Percentiles rank a stretch among this genome's conserved stretches.
Conservation (phyloP, 2,797 vertebrate genomes). For the Microctenopoma lineatum region DNA sequence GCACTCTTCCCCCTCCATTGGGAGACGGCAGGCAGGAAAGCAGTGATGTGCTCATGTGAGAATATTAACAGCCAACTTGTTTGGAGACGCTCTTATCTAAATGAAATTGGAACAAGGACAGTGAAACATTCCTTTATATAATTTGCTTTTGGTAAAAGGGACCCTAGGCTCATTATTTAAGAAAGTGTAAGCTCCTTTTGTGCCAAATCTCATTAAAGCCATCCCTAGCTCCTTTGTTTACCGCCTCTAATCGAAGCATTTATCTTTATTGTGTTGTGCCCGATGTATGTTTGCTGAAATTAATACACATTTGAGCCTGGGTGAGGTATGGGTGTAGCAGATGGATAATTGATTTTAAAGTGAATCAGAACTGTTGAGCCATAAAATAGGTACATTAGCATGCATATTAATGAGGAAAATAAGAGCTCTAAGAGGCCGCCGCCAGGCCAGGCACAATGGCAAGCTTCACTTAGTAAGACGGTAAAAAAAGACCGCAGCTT, state of each 20-base stretch:
- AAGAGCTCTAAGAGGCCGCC: constrained; percentile 73
- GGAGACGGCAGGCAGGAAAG: constrained; percentile 73
- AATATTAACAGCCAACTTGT: constrained; percentile 84
- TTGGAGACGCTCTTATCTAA: constrained; percentile 84
- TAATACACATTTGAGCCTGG: constrained; percentile 83
- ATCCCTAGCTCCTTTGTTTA: constrained; percentile 84
- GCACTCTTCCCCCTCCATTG: constrained; percentile 71
- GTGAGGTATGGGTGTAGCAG: constrained; percentile 87
- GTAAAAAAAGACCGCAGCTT: constrained; percentile 32
- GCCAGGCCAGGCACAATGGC: constrained; percentile 71
- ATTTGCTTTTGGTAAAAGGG: constrained; percentile 83
- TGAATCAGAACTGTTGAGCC: constrained; percentile 85
- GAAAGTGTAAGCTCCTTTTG: constrained; percentile 85
- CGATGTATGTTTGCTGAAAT: constrained; percentile 86
- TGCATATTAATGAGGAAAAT: constrained; percentile 85
- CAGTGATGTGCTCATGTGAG: constrained; percentile 83
- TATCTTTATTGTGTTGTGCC: constrained; percentile 85
- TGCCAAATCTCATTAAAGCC: constrained; percentile 86
- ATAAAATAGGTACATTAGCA: constrained; percentile 87
- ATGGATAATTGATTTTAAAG: constrained; percentile 88
- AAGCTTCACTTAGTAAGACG: constrained; percentile 72
- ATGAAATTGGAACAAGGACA: constrained; percentile 85
- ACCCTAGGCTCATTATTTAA: constrained; percentile 85
- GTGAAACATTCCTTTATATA: constrained; percentile 83
- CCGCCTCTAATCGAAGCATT: constrained; percentile 85